phyloP scores from a whole-genome alignment of 92 coral and sea anemone genomes.

The Phenganax marumi region DNA sequence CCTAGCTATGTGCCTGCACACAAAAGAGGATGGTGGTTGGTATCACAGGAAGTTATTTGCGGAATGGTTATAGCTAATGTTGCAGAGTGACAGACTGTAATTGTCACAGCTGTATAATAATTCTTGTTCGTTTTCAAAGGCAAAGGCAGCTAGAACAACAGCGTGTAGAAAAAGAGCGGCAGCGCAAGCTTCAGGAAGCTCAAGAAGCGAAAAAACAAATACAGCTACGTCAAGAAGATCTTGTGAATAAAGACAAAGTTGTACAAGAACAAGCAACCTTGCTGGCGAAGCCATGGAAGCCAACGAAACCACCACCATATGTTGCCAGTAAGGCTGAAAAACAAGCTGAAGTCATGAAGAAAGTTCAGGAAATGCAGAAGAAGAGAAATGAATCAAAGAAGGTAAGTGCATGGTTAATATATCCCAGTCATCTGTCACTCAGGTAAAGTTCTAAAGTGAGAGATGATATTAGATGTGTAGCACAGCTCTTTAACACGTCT shows the following conservation, averaged over 20 bases:
- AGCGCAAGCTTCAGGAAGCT: constrained; percentile 36
- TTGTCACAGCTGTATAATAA: constrained; percentile 2
- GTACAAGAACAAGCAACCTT: constrained; percentile 70
- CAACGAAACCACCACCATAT: constrained; percentile 33
- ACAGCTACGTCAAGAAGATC: constrained; percentile 34
- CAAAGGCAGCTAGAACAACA: constrained; percentile 32
- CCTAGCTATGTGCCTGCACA: too few relatives aligned
- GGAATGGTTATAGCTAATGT: too few relatives aligned
- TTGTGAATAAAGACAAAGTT: constrained; percentile 78
- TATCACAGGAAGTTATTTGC: too few relatives aligned
- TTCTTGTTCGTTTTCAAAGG: constrained; percentile 18
- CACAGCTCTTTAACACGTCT: too few relatives aligned
- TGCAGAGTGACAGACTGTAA: constrained; percentile 4
- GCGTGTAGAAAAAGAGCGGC: constrained; percentile 30
- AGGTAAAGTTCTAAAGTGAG: too few relatives aligned
- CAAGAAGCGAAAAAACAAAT: constrained; percentile 36
- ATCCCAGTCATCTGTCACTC: background rate
- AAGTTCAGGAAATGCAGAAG: constrained; percentile 70
- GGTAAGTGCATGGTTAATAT: constrained; percentile 26
- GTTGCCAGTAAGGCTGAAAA: constrained; percentile 41
- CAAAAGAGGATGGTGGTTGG: too few relatives aligned
- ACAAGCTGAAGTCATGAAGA: constrained; percentile 62
- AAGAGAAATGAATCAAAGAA: constrained; percentile 61
- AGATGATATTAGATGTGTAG: too few relatives aligned
- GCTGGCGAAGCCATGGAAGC: constrained; percentile 49